phyloP scores from a whole-genome alignment of 2,888 invertebrate genomes.

The Pseudococcus longispinus region DNA sequence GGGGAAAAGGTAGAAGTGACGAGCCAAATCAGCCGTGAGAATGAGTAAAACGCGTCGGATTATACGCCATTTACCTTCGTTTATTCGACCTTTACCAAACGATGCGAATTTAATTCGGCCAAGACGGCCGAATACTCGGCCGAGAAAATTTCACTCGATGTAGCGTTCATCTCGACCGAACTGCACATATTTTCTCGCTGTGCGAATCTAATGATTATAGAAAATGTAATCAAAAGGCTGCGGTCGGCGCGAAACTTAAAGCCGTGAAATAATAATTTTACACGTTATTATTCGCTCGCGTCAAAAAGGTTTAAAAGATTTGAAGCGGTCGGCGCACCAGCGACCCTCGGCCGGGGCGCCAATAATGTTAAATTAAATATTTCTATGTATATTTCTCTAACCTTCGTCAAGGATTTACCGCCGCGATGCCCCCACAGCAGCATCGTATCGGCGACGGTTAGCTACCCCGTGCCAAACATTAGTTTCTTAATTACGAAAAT shows the following conservation, averaged over 20 bases:
- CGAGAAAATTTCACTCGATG: neutral
- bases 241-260: slow-evolving; percentile 10
- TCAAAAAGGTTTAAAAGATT: slow-evolving; percentile 43
- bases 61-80: slow-evolving; percentile 25
- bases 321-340: neutral
- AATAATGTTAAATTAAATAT: slow-evolving; percentile 28
- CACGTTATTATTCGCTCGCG: slow-evolving; percentile 32
- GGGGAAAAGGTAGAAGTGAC: neutral
- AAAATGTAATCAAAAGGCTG: slow-evolving; percentile 11
- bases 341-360: neutral
- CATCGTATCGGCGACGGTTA: neutral
- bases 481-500: slow-evolving; percentile 23
- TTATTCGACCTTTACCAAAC: slow-evolving; percentile 11
- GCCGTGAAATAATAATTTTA: slow-evolving; percentile 32
- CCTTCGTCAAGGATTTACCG: slow-evolving; percentile 17
- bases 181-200: neutral
- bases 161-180: neutral
- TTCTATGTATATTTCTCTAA: neutral
- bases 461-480: neutral
- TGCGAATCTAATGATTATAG: slow-evolving; percentile 1
- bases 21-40: slow-evolving; percentile 12
- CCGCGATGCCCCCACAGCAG: neutral
- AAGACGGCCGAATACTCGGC: neutral
- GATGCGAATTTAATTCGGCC: slow-evolving; percentile 26
- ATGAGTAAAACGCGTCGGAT: slow-evolving; percentile 8